Evolutionary conservation across 2,113 vertebrate genomes (phyloP), one percentile per base, ranked within the genome.

Genomic region (Catharus minimus): DNA sequence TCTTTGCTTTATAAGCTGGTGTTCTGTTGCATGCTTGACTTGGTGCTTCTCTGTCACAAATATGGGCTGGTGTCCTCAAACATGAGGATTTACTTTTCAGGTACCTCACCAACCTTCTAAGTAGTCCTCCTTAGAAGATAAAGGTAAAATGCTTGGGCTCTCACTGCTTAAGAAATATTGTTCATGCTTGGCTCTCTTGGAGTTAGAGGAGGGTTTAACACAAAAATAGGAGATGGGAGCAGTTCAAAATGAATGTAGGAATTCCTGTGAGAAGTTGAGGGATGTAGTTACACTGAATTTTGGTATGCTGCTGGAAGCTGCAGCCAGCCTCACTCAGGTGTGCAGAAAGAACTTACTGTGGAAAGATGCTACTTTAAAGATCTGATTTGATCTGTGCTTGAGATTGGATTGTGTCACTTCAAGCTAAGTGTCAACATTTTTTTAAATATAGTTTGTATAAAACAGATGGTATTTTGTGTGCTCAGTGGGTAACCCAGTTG

Each of bases 101-200:
- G 30, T 11, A 10, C 19, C 8, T 24, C 26, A 47, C 14, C 30
- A 61, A 7, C 33, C 16, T 26, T 53, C 20, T 27, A 22, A 41
- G 33, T 52, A 38, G 4, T 47, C 7, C 14, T 7, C 1, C 13
- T 43, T 36, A 28, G 15, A 58, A 90, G 41, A 55, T 24, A 22
- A 36, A 68, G 32, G 9, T 23, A 9, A 60, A 76, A 23, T 55
- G 27, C 9, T 36, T 5, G 0, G 5, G 22, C 4, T 76, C 0
- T n/a, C 49, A 9, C 4, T 49, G 52, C 26, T 67, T 79, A 60
- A 65, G 55, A 82, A 68, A 78, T 36, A 39, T 0, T 15, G 15
- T 41, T 81, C 30, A 5, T 0, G 0, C 21, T 14, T 13, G 27
- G 3, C 10, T 43, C 7, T 33, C 4, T 56, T 5, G 7, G 39